These are phyloP conservation scores for Chelonus insularis DNA, from an alignment of 1,140 invertebrate genomes.

Conservation along the genomic window DNA sequence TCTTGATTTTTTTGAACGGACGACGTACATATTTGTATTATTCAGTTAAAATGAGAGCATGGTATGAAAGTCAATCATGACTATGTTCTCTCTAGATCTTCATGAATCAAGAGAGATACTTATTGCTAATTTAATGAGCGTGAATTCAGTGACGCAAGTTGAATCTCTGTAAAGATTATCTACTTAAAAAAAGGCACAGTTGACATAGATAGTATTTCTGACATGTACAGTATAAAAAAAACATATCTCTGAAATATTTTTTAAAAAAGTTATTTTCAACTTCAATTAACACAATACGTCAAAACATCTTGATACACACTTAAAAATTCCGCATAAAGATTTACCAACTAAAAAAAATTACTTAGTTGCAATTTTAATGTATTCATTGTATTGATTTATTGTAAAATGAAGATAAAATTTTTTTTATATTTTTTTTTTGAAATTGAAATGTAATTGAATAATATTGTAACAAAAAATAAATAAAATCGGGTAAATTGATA, in stretches of 20 bases:
- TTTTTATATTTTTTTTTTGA: no score
- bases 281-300: slow-evolving; percentile 30
- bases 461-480: no score
- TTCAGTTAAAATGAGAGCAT: background rate
- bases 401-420: no score
- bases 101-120: background rate
- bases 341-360: no score
- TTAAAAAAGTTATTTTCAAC: no score
- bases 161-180: slow-evolving; percentile 35
- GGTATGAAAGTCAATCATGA: background rate
- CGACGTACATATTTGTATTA: slow-evolving; percentile 15
- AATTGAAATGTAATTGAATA: no score
- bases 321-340: no score
- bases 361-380: no score
- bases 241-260: slow-evolving; percentile 26
- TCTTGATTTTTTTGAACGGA: no score
- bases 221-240: slow-evolving; percentile 35
- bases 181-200: slow-evolving; percentile 50
- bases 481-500: no score
- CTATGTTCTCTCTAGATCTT: background rate
- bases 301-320: background rate
- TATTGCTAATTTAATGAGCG: slow-evolving; percentile 14
- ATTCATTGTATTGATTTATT: no score
- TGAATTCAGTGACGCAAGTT: slow-evolving; percentile 32
- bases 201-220: slow-evolving; percentile 43